phyloP scores from a whole-genome alignment of 2,888 invertebrate species.

The Eupithecia subumbrata region DNA sequence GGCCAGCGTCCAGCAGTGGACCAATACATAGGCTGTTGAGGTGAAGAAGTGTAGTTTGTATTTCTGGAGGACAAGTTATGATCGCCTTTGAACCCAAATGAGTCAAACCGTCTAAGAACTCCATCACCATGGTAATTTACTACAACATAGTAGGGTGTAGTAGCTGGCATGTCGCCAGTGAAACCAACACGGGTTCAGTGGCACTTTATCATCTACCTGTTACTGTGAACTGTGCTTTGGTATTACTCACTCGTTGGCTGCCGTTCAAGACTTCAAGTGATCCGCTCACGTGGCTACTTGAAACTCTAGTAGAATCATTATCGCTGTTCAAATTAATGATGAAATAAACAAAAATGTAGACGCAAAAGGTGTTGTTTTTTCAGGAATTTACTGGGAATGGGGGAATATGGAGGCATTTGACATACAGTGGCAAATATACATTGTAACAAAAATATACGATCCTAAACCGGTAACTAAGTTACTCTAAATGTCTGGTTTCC shows the following conservation, averaged over 20 bases:
- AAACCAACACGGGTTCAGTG: slow-evolving; percentile 61
- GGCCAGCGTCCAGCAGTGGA: no score
- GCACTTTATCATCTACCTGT: slow-evolving; percentile 58
- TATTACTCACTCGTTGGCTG: slow-evolving; percentile 38
- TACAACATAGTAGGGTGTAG: slow-evolving; percentile 39
- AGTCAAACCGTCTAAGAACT: not conserved
- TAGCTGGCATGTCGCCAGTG: slow-evolving; percentile 56
- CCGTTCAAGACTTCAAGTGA: slow-evolving; percentile 34
- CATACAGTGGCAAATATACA: not conserved
- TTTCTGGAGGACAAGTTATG: no score
- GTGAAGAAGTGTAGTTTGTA: no score
- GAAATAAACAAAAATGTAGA: not conserved
- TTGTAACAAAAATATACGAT: no score
- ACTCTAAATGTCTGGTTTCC: not conserved
- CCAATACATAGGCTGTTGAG: no score
- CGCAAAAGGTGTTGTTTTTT: not conserved
- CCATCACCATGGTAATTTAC: not conserved
- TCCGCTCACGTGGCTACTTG: slow-evolving; percentile 13
- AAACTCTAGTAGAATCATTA: not conserved
- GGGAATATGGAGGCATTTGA: not conserved
- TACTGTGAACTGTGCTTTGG: slow-evolving; percentile 27
- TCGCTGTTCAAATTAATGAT: not conserved
- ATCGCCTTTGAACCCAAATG: not conserved
- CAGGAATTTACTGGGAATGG: not conserved
- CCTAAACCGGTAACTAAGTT: no score